Evolutionary conservation across 2,888 invertebrate species (phyloP).

Genomic region (Pelosia muscerda): DNA sequence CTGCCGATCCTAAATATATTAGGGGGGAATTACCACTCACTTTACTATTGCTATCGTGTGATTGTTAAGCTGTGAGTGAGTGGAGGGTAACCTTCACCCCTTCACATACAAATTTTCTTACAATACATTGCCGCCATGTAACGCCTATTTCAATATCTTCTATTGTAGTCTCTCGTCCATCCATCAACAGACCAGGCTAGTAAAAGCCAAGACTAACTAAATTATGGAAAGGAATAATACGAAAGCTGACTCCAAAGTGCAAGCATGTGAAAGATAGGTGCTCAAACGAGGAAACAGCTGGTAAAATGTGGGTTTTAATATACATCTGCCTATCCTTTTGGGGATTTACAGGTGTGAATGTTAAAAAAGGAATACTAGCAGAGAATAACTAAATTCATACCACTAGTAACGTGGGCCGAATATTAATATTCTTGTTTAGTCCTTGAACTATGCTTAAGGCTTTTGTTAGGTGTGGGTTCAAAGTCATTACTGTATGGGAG

Average conservation of each 20-base stretch:
- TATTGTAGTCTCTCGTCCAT: too few species aligned
- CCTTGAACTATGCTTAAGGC: not conserved
- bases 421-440: not conserved
- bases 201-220: not conserved
- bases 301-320: not conserved
- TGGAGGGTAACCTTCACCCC: too few species aligned
- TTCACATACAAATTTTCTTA: too few species aligned
- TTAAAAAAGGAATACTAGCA: not conserved
- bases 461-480: not conserved
- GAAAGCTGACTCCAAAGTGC: too few species aligned
- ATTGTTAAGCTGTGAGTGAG: too few species aligned
- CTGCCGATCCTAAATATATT: too few species aligned
- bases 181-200: too few species aligned
- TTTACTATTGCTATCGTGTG: too few species aligned
- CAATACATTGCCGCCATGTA: too few species aligned
- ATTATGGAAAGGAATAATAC: not conserved
- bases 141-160: too few species aligned
- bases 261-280: not conserved
- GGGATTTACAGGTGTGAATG: not conserved
- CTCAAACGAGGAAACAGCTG: not conserved
- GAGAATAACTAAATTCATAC: constrained; percentile 13
- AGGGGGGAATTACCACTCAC: too few species aligned
- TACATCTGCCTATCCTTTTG: not conserved
- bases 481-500: not conserved
- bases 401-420: not conserved